phyloP scores from a whole-genome alignment of 2,797 vertebrate species.

The Darevskia nairensis region DNA sequence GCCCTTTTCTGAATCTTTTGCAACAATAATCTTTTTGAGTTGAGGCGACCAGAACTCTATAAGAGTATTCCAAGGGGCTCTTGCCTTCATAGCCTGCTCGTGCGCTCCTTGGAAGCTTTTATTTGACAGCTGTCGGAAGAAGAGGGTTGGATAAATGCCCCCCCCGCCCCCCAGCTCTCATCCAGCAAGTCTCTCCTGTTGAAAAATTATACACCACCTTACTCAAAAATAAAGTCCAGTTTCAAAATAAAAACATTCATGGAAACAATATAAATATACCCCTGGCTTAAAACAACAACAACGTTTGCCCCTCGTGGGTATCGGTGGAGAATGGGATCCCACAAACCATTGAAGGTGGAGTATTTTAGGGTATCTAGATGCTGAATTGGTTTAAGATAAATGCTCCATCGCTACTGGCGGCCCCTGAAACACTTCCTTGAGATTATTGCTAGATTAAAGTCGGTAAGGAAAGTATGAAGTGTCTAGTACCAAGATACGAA shows the following conservation, averaged over 20 bases:
- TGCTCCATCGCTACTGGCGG: background rate
- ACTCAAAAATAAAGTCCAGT: background rate
- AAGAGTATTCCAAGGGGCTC: background rate
- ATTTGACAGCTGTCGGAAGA: background rate
- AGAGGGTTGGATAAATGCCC: background rate
- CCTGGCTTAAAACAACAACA: background rate
- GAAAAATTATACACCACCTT: background rate
- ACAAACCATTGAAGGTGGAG: background rate
- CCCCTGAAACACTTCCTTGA: background rate
- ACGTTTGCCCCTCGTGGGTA: background rate
- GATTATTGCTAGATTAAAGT: too few relatives aligned
- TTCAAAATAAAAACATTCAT: background rate
- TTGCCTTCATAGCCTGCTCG: background rate
- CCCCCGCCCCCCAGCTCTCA: background rate
- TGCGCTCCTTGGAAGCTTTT: background rate
- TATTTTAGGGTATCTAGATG: background rate
- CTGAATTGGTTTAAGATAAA: background rate
- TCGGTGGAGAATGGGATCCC: background rate
- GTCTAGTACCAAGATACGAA: background rate
- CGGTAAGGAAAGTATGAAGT: background rate
- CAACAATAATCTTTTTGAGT: background rate
- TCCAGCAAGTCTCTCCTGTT: background rate
- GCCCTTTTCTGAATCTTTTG: background rate
- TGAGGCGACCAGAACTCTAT: background rate
- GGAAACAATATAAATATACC: background rate